Base-by-base conservation (phyloP, 2,113 vertebrate species). In the Alosa alosa region DNA sequence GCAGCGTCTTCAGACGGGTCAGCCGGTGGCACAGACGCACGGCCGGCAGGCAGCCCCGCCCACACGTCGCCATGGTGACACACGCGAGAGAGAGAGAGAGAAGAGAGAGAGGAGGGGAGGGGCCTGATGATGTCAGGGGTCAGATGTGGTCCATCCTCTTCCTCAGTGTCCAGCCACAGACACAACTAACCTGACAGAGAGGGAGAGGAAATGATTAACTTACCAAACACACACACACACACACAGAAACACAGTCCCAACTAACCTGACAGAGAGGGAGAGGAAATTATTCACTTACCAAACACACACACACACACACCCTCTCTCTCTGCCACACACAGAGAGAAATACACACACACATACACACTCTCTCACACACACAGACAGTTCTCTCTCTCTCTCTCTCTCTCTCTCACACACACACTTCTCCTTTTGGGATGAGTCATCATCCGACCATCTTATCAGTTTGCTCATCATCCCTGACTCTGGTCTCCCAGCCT, bases 1-100 rank as follows among this genome's bases (percentile, higher is more conserved):
- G 97, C 87, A 99, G 90, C 0, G 96, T 98, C 93, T 99, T 99
- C 84, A 97, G 95, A 3, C 97, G 95, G 93, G 96, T 98, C 89
- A 99, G 91, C 86, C 94, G 97, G 92, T 96, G 96, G 93, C 96
- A 99, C 90, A 99, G 94, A 87, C 94, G 96, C 75, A 95, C 92
- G 68, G 96, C 92, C 78, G 96, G 92, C 0, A 93, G 89, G 0
- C 96, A 93, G 55, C 95, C 94, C 47, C 94, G 95, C 20, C 94
- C 86, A 88, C 95, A 95, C 15, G 90, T 89, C 0, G 94, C 97
- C 98, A 99, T 99, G 72, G 92, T 84, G 89, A 91, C 87, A 8
- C 41, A 18, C 6, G 39, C 15, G 39, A 44, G 17, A 41, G 55
- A 75, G 45, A 13, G 82, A 44, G 18, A n/a, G 84, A 81, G 18